These are phyloP conservation scores for Alosa alosa DNA, from an alignment of 2,113 vertebrate species.

Conservation along the genomic window DNA sequence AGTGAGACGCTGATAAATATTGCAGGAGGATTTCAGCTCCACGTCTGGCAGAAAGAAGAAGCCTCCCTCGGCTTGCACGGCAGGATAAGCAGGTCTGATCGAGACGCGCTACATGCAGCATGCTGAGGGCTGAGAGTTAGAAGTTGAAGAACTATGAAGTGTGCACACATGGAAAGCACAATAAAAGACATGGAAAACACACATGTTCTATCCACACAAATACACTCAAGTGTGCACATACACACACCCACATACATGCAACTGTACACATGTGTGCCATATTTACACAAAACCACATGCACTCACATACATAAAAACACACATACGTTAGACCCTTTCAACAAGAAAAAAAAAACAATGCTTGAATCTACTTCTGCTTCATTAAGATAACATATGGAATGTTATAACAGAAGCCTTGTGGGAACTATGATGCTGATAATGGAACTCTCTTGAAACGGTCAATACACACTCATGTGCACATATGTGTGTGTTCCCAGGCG, in stretches of 20 bases:
- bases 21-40: not conserved
- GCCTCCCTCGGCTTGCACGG: not conserved
- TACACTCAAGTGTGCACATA: not conserved
- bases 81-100: not conserved
- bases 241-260: not conserved
- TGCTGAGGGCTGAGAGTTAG: too few species aligned
- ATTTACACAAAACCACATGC: not conserved
- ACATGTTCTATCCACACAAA: not conserved
- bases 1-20: constrained; percentile 6
- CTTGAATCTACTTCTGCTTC: too few species aligned
- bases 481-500: not conserved
- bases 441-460: too few species aligned
- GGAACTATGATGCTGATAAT: too few species aligned
- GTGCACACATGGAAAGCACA: not conserved
- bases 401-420: too few species aligned
- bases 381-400: too few species aligned
- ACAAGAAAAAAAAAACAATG: too few species aligned
- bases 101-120: too few species aligned
- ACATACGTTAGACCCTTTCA: not conserved
- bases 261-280: not conserved
- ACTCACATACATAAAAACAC: not conserved
- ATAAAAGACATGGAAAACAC: not conserved
- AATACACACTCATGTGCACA: not conserved
- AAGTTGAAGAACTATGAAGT: too few species aligned
- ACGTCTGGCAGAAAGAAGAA: not conserved